Conservation (phyloP, 2,888 invertebrate species). For the Temnothorax unifasciatus region DNA sequence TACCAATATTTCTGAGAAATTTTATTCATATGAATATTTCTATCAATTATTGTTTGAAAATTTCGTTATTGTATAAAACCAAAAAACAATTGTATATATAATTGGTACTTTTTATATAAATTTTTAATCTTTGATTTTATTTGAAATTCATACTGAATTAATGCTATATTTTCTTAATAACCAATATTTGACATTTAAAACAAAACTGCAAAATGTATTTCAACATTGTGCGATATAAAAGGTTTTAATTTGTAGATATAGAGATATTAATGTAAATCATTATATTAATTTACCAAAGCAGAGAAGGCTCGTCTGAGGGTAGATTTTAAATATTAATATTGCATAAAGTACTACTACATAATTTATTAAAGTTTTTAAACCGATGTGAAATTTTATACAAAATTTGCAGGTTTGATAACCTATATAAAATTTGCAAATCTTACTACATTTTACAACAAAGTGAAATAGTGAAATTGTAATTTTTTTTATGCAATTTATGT, state of each 20-base stretch:
- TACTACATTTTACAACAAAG: background rate
- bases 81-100: background rate
- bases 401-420: background rate
- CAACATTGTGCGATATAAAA: background rate
- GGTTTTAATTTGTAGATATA: background rate
- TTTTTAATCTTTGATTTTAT: background rate
- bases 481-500: constrained; percentile 12
- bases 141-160: background rate
- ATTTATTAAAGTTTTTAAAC: background rate
- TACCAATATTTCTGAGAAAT: background rate
- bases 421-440: constrained; percentile 5
- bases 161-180: background rate
- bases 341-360: background rate
- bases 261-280: no score
- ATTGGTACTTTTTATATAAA: background rate
- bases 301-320: background rate
- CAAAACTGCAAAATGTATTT: background rate
- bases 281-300: background rate
- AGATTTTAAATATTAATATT: constrained; percentile 4
- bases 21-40: background rate
- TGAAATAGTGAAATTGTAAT: background rate
- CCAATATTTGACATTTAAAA: background rate
- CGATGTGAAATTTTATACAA: background rate
- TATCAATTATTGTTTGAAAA: background rate
- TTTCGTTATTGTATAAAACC: background rate